These are phyloP conservation scores for Mesocentrotus franciscanus DNA, from an alignment of 53 echinoderm and acorn worm species.

Conservation along the genomic window DNA sequence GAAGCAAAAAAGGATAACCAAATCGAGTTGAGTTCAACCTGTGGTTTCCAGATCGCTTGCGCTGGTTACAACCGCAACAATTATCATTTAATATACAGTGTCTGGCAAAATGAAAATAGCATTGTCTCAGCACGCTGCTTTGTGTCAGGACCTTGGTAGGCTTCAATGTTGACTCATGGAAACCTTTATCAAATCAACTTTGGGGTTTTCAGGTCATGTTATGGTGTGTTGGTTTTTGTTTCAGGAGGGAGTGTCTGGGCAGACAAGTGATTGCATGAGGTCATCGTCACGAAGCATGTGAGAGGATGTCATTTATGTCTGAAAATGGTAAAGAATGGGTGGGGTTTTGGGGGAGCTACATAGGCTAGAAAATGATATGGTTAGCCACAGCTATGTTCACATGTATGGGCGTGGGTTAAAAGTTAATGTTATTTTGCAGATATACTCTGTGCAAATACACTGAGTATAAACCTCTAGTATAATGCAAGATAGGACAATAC, in stretches of 20 bases:
- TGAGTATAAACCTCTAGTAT: no score
- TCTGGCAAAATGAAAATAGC: slow-evolving; percentile 44
- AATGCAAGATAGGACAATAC: no score
- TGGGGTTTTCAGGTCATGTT: not conserved
- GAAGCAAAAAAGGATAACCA: not conserved
- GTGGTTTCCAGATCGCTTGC: not conserved
- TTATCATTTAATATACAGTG: not conserved
- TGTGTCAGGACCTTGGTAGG: not conserved
- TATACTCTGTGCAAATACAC: no score
- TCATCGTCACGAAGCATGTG: slow-evolving; percentile 28
- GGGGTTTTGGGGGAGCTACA: not conserved
- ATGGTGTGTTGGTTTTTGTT: not conserved
- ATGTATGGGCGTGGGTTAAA: not conserved
- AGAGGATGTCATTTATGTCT: not conserved
- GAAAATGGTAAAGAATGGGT: not conserved
- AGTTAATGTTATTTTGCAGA: no score
- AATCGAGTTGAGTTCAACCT: not conserved
- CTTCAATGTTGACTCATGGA: not conserved
- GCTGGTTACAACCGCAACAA: not conserved
- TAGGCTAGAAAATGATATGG: not conserved
- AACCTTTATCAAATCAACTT: not conserved
- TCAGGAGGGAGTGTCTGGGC: not conserved
- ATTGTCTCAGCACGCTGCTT: not conserved
- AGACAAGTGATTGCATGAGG: not conserved
- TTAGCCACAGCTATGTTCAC: not conserved